Conservation (phyloP, 2,113 vertebrate species). For the Cromileptes altivelis region DNA sequence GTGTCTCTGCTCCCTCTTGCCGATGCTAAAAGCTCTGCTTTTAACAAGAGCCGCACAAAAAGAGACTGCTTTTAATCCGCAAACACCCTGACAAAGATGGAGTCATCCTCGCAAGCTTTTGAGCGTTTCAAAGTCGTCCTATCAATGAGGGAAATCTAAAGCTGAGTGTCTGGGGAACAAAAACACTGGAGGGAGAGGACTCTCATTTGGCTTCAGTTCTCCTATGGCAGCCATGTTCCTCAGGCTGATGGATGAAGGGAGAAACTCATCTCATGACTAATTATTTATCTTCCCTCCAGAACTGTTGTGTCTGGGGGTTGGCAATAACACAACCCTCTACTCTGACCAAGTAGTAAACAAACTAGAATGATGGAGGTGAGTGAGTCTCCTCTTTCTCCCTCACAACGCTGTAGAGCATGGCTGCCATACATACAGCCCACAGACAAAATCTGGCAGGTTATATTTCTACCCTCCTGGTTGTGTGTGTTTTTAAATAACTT, state of each 20-base stretch:
- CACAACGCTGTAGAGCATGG: slow-evolving; percentile 17
- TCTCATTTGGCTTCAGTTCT: slow-evolving; percentile 55
- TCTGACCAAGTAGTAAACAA: slow-evolving; percentile 66
- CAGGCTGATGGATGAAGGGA: slow-evolving; percentile 75
- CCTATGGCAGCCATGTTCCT: slow-evolving; percentile 56
- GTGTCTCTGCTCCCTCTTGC: background rate
- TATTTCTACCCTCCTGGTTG: background rate
- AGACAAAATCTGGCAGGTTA: slow-evolving; percentile 23
- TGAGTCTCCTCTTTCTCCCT: slow-evolving; percentile 11
- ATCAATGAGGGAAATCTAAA: slow-evolving; percentile 49
- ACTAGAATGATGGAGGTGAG: slow-evolving; percentile 57
- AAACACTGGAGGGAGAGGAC: slow-evolving; percentile 57
- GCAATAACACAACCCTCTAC: slow-evolving; percentile 54
- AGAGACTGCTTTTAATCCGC: slow-evolving; percentile 23
- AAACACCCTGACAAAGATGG: slow-evolving; percentile 38
- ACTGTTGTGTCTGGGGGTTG: slow-evolving; percentile 61
- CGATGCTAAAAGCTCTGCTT: slow-evolving; percentile 27
- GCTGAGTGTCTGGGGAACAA: slow-evolving; percentile 38
- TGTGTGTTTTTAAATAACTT: background rate
- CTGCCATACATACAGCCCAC: slow-evolving; percentile 4
- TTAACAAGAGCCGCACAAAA: background rate
- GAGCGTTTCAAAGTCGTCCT: slow-evolving; percentile 51
- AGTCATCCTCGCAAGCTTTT: slow-evolving; percentile 26
- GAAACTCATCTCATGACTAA: slow-evolving; percentile 77
- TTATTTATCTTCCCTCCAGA: slow-evolving; percentile 75